A percentile compares a stretch with the other conserved stretches of the same genome.
phyloP scores from a whole-genome alignment of 2,113 vertebrate species.

The Toxotes jaculatrix region DNA sequence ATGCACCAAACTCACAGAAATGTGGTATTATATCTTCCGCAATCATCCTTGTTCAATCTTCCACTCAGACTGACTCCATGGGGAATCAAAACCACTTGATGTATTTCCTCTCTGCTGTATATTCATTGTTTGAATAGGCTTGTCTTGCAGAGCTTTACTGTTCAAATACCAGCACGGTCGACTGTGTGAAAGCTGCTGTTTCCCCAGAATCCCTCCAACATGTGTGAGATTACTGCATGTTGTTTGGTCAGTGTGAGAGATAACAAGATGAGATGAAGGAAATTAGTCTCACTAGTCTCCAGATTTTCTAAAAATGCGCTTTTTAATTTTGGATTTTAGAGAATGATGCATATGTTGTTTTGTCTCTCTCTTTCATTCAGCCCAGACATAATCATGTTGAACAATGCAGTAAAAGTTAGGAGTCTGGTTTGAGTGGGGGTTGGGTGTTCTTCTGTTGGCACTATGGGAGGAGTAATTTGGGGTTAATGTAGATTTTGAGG shows the following conservation, averaged over 20 bases:
- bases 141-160: slow-evolving; percentile 25
- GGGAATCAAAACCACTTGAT: slow-evolving; percentile 55
- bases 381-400: background rate
- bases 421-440: background rate
- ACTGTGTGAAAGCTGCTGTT: background rate
- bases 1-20: slow-evolving; percentile 27
- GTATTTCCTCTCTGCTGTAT: slow-evolving; percentile 41
- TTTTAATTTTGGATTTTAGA: background rate
- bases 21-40: slow-evolving; percentile 32
- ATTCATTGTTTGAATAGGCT: slow-evolving; percentile 59
- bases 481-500: slow-evolving; percentile 48
- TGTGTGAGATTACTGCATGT: slow-evolving; percentile 3
- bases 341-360: background rate
- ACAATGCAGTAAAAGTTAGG: background rate
- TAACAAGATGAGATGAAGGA: background rate
- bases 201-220: slow-evolving; percentile 1
- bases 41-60: slow-evolving; percentile 53
- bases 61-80: slow-evolving; percentile 20
- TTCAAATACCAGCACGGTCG: slow-evolving; percentile 41
- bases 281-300: background rate
- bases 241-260: background rate
- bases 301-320: background rate
- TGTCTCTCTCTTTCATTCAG: background rate
- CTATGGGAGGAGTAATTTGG: slow-evolving; percentile 30
- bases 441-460: slow-evolving; percentile 13